Base-by-base conservation (phyloP, 2,888 invertebrate species). In the Brachyptera putata region DNA sequence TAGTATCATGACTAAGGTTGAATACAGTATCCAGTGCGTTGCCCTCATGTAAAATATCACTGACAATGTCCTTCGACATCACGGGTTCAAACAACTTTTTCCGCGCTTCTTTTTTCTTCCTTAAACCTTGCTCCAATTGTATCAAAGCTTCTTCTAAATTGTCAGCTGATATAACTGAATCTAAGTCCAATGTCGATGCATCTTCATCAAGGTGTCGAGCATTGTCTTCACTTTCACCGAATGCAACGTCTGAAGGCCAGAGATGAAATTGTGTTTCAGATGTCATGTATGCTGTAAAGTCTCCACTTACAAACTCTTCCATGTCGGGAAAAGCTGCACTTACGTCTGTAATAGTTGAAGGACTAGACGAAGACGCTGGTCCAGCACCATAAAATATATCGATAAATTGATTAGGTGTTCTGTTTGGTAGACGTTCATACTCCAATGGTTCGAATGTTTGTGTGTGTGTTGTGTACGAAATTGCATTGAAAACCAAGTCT, bases 121-220 rank as follows among this genome's bases (percentile, higher is more conserved):
- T 55, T 1, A 62, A 26, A 22, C 49, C 58, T 7, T 62, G 49
- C 21, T 62, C 66, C 55, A 66, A 63, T 59, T 68, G 67, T 7
- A 57, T 34, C 5, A 68, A 30, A 2, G 68, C 67, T 63, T 67
- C 67, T 43, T 67, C 68, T 5, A 68, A 63, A 56, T 66, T 67
- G 21, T 67, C 63, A 5, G 68, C 72, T 21, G 72, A 64, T n/a
- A 74, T 68, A 46, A 74, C 68, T 16, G 74, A 73, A 64, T 74
- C 72, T 64, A 74, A 70, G 58, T 70, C 67, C 53, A 74, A 73
- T 62, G 75, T 74, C 46, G 76, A n/a, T 16, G 21, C 36, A 3
- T 58, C 48, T 1, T 48, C 24, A 9, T 22, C n/a, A 2, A 25
- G 37, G 3, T 21, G 18, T 21, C 43, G 49, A 21, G 36, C 24